Base-by-base conservation (phyloP, 2,113 vertebrate species). In the Forbesichthys agassizii region DNA sequence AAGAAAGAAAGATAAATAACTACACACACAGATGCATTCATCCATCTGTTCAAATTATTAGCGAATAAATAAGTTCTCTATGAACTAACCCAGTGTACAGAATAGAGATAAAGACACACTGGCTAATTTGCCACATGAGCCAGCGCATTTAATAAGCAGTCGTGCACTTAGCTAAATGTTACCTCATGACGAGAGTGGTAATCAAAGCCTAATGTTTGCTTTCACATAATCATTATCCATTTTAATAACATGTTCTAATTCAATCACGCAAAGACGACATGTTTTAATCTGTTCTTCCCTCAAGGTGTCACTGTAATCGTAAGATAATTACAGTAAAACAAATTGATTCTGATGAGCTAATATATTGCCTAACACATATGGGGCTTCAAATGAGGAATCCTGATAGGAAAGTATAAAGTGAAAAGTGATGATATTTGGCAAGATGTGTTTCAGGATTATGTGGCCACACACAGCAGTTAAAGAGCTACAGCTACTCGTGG, bases 201-300 rank as follows among this genome's bases (percentile, higher is more conserved):
- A 89, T 89, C 78, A 88, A 88, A 81, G 74, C 62, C 75, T 82
- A 83, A 86, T 86, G 84, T 89, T 88, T 88, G 80, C 73, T 78
- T 81, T 87, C 77, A 85, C 83, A 86, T 72, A 78, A 78, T 90
- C 83, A 90, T 90, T 90, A 89, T 89, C 81, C 71, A 80, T 88
- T 89, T 90, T 89, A 90, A 89, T 87, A 85, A 90, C 87, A 89
- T 84, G 77, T 89, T 85, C 84, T 87, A 90, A 88, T 89, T 87
- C 78, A 88, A 90, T 90, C 86, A 87, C 67, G 68, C 71, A 74
- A 82, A 78, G 72, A 77, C 33, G 77, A 81, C 83, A 81, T 66
- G 56, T 75, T 85, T 80, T 87, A 88, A 88, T 87, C 75, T 84
- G 69, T 51, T 74, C 68, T 73, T 76, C 76, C 72, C 83, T 80